phyloP scores from a whole-genome alignment of 2,797 vertebrate species.

The Melopsittacus undulatus region DNA sequence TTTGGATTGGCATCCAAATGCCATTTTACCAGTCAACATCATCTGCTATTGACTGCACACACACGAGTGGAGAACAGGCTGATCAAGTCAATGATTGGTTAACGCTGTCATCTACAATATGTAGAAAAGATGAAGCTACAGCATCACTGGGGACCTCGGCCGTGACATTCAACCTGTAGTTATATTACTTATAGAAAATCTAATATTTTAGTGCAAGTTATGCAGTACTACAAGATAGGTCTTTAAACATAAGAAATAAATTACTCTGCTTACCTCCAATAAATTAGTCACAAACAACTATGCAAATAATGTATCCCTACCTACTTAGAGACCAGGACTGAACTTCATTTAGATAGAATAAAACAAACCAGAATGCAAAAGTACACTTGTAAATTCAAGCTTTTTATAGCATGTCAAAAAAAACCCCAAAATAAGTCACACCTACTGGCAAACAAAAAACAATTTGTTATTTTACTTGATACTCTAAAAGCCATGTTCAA shows the following conservation, averaged over 20 bases:
- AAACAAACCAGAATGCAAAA: not conserved
- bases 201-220: not conserved
- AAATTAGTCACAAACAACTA: not conserved
- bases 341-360: not conserved
- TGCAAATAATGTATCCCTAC: not conserved
- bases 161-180: not conserved
- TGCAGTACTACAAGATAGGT: not conserved
- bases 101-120: rapidly evolving
- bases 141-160: not conserved
- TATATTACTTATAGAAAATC: not conserved
- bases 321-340: not conserved
- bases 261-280: not conserved
- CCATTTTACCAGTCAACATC: not conserved
- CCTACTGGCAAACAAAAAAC: not conserved
- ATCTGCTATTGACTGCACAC: not conserved
- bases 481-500: not conserved
- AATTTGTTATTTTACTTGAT: not conserved
- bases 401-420: not conserved
- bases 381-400: not conserved
- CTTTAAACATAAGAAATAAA: not conserved
- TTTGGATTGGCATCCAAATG: not conserved
- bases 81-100: not conserved
- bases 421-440: not conserved
- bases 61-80: not conserved
- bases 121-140: not conserved